Evolutionary conservation across 2,797 vertebrate genomes (phyloP), one percentile per base, ranked within the genome.

Genomic region (Numenius phaeopus): DNA sequence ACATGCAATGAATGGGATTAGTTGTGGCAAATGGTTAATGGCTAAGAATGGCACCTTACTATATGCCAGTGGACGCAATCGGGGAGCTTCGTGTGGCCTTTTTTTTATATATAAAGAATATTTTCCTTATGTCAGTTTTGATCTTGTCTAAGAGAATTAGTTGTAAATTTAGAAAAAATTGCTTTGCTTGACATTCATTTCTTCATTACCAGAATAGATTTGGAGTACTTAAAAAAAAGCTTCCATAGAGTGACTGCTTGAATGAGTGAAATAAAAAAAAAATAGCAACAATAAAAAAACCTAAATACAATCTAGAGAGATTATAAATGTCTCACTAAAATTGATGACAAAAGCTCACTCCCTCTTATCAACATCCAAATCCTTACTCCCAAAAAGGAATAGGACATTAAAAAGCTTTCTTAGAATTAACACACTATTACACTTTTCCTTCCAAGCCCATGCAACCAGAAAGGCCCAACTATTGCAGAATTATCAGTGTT

Each of bases 81-180:
- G 37, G 5, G 27, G 34, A 81, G 32, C 14, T 95, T 62, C 24
- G 6, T 54, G 27, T 52, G 39, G 7, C 24, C 5, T 46, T 34
- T 10, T 47, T 76, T 75, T 62, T 29, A 58, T 9, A 37, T 14
- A 42, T 39, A 80, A 59, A 81, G 15, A 16, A 85, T 73, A 82
- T 55, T 92, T 96, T 94, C 64, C 79, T 84, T 49, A 57, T 79
- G 92, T 65, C 81, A 90, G 78, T 83, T 95, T 87, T 87, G 59
- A 84, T 94, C 59, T 66, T 77, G 47, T 83, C 37, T 67, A 65
- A 72, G 69, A 91, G 54, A 95, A 89, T 67, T 46, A 93, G 66
- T 55, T 91, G 78, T 77, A 97, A 94, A 95, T 93, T 87, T 95
- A 94, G 90, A 89, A 93, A 95, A 96, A 96, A 94, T 61, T 90